Percentiles rank a stretch among this genome's conserved stretches.
Evolutionary conservation across 2,113 vertebrate genomes (phyloP).

Genomic region (Carassius carassius): DNA sequence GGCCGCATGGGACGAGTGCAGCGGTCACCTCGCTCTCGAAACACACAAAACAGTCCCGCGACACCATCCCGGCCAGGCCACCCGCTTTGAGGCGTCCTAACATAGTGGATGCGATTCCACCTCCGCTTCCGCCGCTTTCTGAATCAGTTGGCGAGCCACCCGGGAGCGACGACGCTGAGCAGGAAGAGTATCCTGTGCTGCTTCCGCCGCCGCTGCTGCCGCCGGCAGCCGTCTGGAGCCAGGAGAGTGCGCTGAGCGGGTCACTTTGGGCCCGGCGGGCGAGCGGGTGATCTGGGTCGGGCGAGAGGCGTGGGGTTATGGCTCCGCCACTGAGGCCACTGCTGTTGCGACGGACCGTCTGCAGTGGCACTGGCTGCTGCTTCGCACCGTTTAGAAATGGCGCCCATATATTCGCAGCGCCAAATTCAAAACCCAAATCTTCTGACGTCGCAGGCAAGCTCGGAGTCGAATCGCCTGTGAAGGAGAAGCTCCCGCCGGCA

Average conservation of each 20-base stretch:
- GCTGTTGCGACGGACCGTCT: constrained; percentile 76
- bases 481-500: constrained; percentile 77
- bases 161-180: constrained; percentile 83
- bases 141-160: constrained; percentile 86
- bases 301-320: constrained; percentile 81
- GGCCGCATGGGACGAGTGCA: constrained; percentile 91
- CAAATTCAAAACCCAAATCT: constrained; percentile 90
- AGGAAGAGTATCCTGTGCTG: constrained; percentile 85
- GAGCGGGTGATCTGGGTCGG: constrained; percentile 82
- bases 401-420: constrained; percentile 85
- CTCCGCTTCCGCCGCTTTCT: constrained; percentile 72
- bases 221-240: constrained; percentile 79
- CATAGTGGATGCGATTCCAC: constrained; percentile 67
- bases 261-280: constrained; percentile 87
- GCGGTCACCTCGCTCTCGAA: constrained; percentile 94
- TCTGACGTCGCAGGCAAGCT: constrained; percentile 69
- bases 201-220: constrained; percentile 77
- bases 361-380: constrained; percentile 50
- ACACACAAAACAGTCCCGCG: constrained; percentile 90
- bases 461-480: constrained; percentile 71
- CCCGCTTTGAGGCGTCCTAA: constrained; percentile 73
- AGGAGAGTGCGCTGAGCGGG: constrained; percentile 84
- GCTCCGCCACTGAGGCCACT: constrained; percentile 77
- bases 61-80: constrained; percentile 67
- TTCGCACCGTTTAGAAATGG: constrained; percentile 77